Percentiles rank a stretch among this genome's conserved stretches.
Evolutionary conservation across 2,888 invertebrate species (phyloP).

Genomic region (Anoplius nigerrimus): DNA sequence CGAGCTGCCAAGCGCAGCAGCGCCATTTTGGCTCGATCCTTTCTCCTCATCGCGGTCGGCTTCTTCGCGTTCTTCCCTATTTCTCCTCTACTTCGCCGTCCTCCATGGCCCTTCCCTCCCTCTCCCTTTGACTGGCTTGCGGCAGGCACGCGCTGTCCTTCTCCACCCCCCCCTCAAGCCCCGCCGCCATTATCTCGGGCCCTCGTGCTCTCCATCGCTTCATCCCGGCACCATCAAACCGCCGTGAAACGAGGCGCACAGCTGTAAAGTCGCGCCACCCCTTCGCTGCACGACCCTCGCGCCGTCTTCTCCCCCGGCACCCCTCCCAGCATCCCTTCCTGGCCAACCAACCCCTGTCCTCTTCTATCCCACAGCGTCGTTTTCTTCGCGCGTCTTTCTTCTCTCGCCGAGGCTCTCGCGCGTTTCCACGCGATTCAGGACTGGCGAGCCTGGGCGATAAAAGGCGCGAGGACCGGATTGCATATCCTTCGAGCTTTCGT

Average conservation of each 20-base stretch:
- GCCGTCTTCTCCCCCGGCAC: neutral
- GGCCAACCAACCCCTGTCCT: too few species aligned
- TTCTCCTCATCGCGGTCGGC: slow-evolving; percentile 5
- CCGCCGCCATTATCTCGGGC: slow-evolving; percentile 40
- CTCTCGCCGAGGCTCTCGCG: neutral
- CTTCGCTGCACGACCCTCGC: neutral
- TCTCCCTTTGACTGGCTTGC: slow-evolving; percentile 3
- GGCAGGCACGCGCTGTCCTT: neutral
- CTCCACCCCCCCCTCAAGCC: slow-evolving; percentile 11
- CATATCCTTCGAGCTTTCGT: too few species aligned
- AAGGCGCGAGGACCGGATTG: neutral
- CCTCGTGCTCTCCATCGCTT: slow-evolving; percentile 40
- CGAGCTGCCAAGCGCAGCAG: slow-evolving; percentile 6
- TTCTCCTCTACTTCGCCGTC: slow-evolving; percentile 11
- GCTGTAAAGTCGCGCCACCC: slow-evolving; percentile 33
- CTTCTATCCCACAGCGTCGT: too few species aligned
- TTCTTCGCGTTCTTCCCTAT: neutral
- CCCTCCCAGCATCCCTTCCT: too few species aligned
- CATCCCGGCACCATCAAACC: slow-evolving; percentile 47
- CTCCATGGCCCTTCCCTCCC: neutral
- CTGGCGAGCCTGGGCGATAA: neutral
- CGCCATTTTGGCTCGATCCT: slow-evolving; percentile 40
- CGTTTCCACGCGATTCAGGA: neutral
- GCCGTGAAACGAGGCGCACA: slow-evolving; percentile 46
- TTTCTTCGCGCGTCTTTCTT: neutral